Percentiles rank a stretch among this genome's conserved stretches.
Conservation (phyloP, 2,888 invertebrate species). For the Neoaliturus tenellus region DNA sequence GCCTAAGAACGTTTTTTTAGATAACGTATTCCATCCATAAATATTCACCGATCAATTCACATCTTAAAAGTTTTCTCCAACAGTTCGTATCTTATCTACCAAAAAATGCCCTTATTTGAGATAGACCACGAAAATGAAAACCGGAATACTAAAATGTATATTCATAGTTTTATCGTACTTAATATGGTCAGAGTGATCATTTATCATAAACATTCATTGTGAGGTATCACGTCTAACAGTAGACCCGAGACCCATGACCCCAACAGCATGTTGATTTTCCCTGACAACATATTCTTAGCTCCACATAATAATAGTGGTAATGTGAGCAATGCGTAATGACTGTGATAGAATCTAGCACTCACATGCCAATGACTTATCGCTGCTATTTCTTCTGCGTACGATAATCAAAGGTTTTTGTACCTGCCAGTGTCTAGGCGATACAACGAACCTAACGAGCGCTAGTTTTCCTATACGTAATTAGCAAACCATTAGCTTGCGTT, state of each 20-base stretch:
- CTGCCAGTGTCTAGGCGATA: neutral
- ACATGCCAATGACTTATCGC: neutral
- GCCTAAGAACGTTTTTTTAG: no score
- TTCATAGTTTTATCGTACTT: no score
- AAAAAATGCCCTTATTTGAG: no score
- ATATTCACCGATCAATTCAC: no score
- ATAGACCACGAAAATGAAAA: no score
- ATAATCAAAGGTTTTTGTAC: conserved; percentile 9
- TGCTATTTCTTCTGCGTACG: neutral
- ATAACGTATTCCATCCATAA: no score
- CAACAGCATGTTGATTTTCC: conserved; percentile 2
- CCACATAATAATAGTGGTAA: conserved; percentile 6
- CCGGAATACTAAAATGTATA: no score
- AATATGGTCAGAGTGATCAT: no score
- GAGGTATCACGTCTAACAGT: neutral
- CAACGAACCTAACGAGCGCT: neutral
- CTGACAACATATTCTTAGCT: neutral
- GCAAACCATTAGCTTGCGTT: neutral
- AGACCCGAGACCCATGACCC: no score
- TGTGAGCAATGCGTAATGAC: neutral
- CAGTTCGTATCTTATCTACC: no score
- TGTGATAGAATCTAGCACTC: neutral
- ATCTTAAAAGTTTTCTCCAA: no score
- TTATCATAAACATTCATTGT: no score
- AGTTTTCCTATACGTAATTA: neutral